A percentile compares a stretch with the other conserved stretches of the same genome.
phyloP scores from a whole-genome alignment of 2,797 vertebrate genomes.

The Eurystomus glaucurus region DNA sequence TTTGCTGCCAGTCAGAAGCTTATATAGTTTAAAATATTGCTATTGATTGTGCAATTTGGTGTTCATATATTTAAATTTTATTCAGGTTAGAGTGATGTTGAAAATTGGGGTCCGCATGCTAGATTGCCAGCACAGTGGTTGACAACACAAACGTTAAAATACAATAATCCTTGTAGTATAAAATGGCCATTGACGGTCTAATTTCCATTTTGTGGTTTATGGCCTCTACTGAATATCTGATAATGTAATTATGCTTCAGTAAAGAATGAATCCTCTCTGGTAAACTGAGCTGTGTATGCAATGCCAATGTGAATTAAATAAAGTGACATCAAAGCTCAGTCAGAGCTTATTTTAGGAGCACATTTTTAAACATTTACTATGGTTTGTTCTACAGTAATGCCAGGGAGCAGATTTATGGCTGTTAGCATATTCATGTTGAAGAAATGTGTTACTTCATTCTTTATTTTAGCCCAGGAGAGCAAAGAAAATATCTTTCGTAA shows the following conservation, averaged over 20 bases:
- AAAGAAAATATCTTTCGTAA: conserved; percentile 29
- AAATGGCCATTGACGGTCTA: conserved; percentile 75
- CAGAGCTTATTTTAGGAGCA: conserved; percentile 74
- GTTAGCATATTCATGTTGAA: conserved; percentile 72
- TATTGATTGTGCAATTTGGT: conserved; percentile 77
- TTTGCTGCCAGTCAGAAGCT: conserved; percentile 68
- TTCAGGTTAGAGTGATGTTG: conserved; percentile 79
- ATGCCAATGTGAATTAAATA: conserved; percentile 80
- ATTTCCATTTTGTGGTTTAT: conserved; percentile 84
- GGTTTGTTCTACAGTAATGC: conserved; percentile 74
- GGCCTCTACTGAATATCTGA: conserved; percentile 83
- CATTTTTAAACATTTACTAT: conserved; percentile 77
- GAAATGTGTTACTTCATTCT: conserved; percentile 73
- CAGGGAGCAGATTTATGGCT: conserved; percentile 70
- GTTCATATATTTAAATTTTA: conserved; percentile 82
- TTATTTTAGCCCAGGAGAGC: conserved; percentile 57
- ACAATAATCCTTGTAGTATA: conserved; percentile 76
- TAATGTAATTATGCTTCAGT: conserved; percentile 80
- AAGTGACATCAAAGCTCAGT: conserved; percentile 74
- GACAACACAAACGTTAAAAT: conserved; percentile 77
- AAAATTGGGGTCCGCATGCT: conserved; percentile 75
- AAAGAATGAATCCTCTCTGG: conserved; percentile 79
- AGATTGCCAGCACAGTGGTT: conserved; percentile 56
- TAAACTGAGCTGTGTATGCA: conserved; percentile 76
- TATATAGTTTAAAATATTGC: conserved; percentile 70